Evolutionary conservation across 2,113 vertebrate genomes (phyloP).

Genomic region (Chaetodon auriga): DNA sequence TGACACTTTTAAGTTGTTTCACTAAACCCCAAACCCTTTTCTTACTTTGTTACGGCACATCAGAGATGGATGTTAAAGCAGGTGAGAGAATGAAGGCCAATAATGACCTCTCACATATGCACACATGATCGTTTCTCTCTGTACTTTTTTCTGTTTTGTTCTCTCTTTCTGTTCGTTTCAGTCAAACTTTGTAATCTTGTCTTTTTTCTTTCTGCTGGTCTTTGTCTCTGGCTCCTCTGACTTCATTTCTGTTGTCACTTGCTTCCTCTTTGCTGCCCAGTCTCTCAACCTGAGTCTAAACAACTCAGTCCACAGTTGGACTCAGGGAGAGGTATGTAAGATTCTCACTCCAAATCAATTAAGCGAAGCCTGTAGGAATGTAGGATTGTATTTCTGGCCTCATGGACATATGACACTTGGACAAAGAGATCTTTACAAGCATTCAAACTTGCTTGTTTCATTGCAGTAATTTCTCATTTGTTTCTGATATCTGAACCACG

Average conservation of each 20-base stretch:
- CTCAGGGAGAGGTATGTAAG: constrained; percentile 72
- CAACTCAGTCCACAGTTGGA: constrained; percentile 69
- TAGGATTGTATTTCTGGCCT: not conserved
- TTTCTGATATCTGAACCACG: too few species aligned
- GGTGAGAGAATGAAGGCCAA: constrained; percentile 59
- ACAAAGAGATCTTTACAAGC: not conserved
- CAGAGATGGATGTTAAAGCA: constrained; percentile 71
- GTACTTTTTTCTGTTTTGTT: not conserved
- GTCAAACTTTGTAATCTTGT: not conserved
- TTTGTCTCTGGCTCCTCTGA: constrained; percentile 4
- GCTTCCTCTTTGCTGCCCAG: constrained; percentile 61
- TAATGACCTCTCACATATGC: not conserved
- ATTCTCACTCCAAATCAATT: not conserved
- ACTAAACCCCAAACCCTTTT: constrained; percentile 10
- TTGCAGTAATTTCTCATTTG: not conserved
- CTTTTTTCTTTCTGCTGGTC: not conserved
- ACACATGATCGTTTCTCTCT: not conserved
- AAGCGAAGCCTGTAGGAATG: not conserved
- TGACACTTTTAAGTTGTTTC: constrained; percentile 1
- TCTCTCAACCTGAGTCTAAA: constrained; percentile 68
- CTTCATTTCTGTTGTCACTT: constrained; percentile 25
- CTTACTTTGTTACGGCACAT: constrained; percentile 21
- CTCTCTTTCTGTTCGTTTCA: not conserved
- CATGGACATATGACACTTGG: not conserved
- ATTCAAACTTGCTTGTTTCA: not conserved